These are phyloP conservation scores for Copidosoma aretas DNA, from an alignment of 2,888 invertebrate species.

Conservation along the genomic window DNA sequence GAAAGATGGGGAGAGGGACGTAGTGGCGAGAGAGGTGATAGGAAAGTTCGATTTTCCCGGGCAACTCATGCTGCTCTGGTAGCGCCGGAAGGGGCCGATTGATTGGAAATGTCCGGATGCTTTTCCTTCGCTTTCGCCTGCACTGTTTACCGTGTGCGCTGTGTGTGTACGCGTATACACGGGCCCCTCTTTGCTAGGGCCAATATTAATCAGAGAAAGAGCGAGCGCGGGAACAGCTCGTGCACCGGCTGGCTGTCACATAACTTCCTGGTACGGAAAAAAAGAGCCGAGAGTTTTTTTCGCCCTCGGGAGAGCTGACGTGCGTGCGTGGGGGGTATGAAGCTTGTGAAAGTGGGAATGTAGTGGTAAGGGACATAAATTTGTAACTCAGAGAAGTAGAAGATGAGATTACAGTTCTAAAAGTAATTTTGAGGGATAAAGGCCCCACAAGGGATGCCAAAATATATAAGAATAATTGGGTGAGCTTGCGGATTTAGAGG, in stretches of 20 bases:
- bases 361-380: no score
- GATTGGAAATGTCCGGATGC: constrained; percentile 60
- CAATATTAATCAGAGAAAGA: constrained; percentile 34
- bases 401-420: no score
- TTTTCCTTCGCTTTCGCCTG: constrained; percentile 41
- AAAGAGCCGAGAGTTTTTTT: constrained; percentile 52
- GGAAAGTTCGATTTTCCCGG: constrained; percentile 62
- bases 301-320: neutral
- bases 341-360: no score
- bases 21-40: constrained; percentile 44
- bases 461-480: no score
- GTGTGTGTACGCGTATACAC: neutral
- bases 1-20: neutral
- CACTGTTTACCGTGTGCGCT: neutral
- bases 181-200: constrained; percentile 9
- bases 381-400: no score
- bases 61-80: constrained; percentile 59
- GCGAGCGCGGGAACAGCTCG: constrained; percentile 11
- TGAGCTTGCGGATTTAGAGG: no score
- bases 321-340: no score
- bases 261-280: constrained; percentile 57
- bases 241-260: constrained; percentile 35
- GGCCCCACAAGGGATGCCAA: no score
- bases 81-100: constrained; percentile 62
- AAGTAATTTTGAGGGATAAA: no score